These are phyloP conservation scores for Recurvirostra avosetta DNA, from an alignment of 2,113 vertebrate genomes.

Conservation along the genomic window DNA sequence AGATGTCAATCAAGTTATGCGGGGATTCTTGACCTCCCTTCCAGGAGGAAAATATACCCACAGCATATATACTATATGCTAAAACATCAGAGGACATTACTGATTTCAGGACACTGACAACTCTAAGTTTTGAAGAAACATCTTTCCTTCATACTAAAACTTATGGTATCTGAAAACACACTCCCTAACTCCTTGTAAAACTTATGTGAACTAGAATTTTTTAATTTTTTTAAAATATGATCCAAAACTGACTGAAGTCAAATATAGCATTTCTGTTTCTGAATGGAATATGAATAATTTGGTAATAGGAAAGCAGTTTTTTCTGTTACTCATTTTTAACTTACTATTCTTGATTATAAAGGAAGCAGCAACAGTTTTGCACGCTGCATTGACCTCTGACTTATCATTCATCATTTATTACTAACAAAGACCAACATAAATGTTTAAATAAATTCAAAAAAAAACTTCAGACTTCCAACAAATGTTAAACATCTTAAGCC, in stretches of 20 bases:
- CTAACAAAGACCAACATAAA: not conserved
- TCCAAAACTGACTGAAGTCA: not conserved
- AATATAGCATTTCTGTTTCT: not conserved
- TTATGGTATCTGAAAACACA: not conserved
- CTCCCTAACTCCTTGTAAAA: not conserved
- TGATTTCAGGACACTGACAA: not conserved
- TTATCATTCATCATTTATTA: not conserved
- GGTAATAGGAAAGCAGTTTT: not conserved
- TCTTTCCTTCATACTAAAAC: not conserved
- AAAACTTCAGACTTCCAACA: not conserved
- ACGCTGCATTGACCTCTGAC: not conserved
- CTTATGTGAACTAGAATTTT: not conserved
- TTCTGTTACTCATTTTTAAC: not conserved
- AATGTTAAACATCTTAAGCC: not conserved
- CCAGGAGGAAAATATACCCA: not conserved
- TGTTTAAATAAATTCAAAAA: not conserved
- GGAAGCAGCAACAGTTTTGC: not conserved
- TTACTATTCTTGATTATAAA: not conserved
- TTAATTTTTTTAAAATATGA: not conserved
- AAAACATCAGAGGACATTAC: not conserved
- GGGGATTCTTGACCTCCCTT: constrained; percentile 25
- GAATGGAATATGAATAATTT: not conserved
- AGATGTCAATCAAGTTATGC: constrained; percentile 1
- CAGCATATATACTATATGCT: not conserved
- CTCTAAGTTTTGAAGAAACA: not conserved